Percentiles rank a stretch among this genome's conserved stretches.
Conservation (phyloP, 2,888 invertebrate species). For the Drosophila villosipedis region DNA sequence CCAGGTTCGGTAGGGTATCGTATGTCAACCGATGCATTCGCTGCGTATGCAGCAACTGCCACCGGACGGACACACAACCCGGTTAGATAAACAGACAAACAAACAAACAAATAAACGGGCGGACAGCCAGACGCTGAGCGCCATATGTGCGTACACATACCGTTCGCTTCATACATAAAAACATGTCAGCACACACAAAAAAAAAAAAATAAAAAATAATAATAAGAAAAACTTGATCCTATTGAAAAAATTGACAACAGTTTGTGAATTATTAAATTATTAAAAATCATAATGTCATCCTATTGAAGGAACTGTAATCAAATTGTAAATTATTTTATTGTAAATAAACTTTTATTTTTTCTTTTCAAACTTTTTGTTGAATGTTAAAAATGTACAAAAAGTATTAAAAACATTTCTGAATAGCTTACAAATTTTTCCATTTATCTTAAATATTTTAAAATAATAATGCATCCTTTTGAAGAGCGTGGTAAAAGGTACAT, state of each 20-base stretch:
- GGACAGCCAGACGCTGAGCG: slow-evolving; percentile 43
- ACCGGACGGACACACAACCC: slow-evolving; percentile 32
- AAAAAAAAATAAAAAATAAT: background rate
- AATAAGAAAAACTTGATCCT: background rate
- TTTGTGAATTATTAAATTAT: background rate
- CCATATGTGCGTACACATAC: slow-evolving; percentile 66
- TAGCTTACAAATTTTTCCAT: background rate
- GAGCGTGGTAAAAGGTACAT: rapidly evolving
- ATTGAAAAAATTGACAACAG: background rate
- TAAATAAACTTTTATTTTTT: background rate
- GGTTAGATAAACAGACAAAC: slow-evolving; percentile 46
- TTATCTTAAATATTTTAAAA: background rate
- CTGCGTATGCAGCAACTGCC: slow-evolving; percentile 38
- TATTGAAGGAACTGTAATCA: background rate
- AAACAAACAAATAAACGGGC: slow-evolving; percentile 42
- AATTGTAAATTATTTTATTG: background rate
- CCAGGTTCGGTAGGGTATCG: slow-evolving; percentile 56
- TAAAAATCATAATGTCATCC: background rate
- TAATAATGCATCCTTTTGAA: background rate
- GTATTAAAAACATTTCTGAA: background rate
- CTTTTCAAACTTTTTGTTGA: background rate
- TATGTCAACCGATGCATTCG: slow-evolving; percentile 72
- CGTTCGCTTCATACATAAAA: slow-evolving; percentile 42
- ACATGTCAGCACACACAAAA: slow-evolving; percentile 10
- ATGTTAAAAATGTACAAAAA: background rate